phyloP scores from a whole-genome alignment of 2,888 invertebrate genomes.

The Cyrtodaria siliqua region DNA sequence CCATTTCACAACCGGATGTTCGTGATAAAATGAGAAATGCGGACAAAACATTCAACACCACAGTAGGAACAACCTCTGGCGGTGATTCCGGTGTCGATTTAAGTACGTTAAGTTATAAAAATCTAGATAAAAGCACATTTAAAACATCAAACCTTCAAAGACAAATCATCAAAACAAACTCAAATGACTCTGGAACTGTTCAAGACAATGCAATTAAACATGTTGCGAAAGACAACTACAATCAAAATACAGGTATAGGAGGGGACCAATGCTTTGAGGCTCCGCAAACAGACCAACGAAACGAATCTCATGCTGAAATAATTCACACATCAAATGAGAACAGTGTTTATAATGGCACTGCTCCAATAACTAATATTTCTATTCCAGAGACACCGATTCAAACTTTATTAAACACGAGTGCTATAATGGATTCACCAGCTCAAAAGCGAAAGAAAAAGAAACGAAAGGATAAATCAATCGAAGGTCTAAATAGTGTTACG shows the following conservation, averaged over 20 bases:
- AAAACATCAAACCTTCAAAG: neutral
- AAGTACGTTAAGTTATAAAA: slow-evolving; percentile 32
- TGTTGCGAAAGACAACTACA: neutral
- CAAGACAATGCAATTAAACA: neutral
- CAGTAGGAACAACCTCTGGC: slow-evolving; percentile 59
- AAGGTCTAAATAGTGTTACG: slow-evolving; percentile 13
- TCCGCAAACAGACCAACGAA: neutral
- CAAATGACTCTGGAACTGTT: neutral
- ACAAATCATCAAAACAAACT: neutral
- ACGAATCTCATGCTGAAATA: no score
- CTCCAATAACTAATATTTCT: neutral
- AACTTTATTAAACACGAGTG: neutral
- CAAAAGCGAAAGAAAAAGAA: slow-evolving; percentile 51
- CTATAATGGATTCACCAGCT: slow-evolving; percentile 27
- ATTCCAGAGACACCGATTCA: neutral
- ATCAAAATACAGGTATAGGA: neutral
- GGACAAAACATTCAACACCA: slow-evolving; percentile 16
- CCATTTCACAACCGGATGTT: slow-evolving; percentile 72
- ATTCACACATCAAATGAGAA: no score
- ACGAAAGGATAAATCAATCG: slow-evolving; percentile 25
- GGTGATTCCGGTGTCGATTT: slow-evolving; percentile 78
- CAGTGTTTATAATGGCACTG: neutral
- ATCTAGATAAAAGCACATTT: slow-evolving; percentile 4
- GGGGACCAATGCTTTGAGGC: neutral
- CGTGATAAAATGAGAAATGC: slow-evolving; percentile 25